Conservation (phyloP, 2,797 vertebrate genomes). For the Myoxocephalus aenaeus region DNA sequence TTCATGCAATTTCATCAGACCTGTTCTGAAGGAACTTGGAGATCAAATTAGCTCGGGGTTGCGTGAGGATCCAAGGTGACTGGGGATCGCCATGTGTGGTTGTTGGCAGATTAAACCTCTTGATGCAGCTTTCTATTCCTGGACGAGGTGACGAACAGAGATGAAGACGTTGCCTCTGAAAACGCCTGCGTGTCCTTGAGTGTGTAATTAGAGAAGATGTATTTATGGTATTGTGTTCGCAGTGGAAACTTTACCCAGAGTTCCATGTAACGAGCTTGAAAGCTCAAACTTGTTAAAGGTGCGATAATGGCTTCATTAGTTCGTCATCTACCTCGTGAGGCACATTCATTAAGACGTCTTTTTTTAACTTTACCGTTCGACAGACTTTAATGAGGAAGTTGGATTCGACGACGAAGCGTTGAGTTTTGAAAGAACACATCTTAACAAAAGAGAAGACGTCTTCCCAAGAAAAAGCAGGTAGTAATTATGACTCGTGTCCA, state of each 20-base stretch:
- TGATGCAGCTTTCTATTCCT: slow-evolving; percentile 70
- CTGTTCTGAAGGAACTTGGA: slow-evolving; percentile 47
- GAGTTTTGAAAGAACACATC: not conserved
- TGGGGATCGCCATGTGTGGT: slow-evolving; percentile 62
- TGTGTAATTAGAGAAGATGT: slow-evolving; percentile 57
- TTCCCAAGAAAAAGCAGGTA: not conserved
- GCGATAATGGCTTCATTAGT: slow-evolving; percentile 37
- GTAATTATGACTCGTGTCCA: too few relatives aligned
- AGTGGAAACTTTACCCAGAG: slow-evolving; percentile 28
- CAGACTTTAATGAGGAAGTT: slow-evolving; percentile 37
- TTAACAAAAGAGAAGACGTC: not conserved
- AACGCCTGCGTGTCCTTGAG: slow-evolving; percentile 29
- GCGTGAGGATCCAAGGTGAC: slow-evolving; percentile 63
- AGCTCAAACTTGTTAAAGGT: slow-evolving; percentile 34
- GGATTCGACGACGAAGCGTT: not conserved
- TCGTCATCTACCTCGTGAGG: slow-evolving; percentile 38
- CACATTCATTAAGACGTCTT: slow-evolving; percentile 38
- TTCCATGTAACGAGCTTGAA: slow-evolving; percentile 31
- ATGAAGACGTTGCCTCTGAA: slow-evolving; percentile 37
- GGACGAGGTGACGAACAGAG: slow-evolving; percentile 62
- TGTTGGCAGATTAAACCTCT: slow-evolving; percentile 70
- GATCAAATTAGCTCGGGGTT: slow-evolving; percentile 65
- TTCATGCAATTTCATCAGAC: slow-evolving; percentile 76
- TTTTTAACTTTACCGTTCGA: slow-evolving; percentile 17
- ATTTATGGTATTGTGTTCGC: slow-evolving; percentile 45